These are phyloP conservation scores for Globicephala melas DNA, from an alignment of 2,113 vertebrate genomes.

Conservation along the genomic window DNA sequence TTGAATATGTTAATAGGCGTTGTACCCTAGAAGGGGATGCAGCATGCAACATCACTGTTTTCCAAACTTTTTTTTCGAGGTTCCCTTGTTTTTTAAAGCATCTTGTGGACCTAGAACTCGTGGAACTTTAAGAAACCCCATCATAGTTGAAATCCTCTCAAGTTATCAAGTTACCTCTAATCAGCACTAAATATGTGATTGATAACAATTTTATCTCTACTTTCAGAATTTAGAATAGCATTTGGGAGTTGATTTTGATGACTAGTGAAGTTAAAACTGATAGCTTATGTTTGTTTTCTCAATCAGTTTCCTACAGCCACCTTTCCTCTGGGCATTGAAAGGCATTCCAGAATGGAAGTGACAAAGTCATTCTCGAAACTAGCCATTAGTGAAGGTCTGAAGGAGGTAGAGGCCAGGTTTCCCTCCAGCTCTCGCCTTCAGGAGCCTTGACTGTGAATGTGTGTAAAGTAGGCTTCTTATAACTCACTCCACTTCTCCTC, in stretches of 20 bases:
- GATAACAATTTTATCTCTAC: background rate
- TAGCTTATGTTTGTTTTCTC: background rate
- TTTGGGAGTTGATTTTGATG: background rate
- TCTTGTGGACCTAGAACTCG: background rate
- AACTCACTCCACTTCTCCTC: background rate
- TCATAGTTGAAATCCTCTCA: background rate
- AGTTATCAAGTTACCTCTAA: background rate
- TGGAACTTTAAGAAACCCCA: background rate
- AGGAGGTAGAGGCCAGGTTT: background rate
- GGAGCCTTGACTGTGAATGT: background rate
- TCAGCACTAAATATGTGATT: background rate
- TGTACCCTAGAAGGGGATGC: background rate
- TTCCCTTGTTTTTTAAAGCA: background rate
- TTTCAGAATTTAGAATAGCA: conserved; percentile 17
- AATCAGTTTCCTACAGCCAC: background rate
- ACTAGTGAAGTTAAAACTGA: background rate
- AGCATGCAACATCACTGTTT: background rate
- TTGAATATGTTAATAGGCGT: background rate
- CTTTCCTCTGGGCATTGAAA: background rate
- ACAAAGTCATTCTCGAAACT: background rate
- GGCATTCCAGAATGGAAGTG: background rate
- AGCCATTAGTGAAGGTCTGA: background rate
- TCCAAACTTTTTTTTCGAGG: background rate
- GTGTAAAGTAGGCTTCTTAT: background rate
- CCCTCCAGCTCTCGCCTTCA: background rate